Conservation (phyloP, 2,797 vertebrate genomes). For the Eurystomus glaucurus region DNA sequence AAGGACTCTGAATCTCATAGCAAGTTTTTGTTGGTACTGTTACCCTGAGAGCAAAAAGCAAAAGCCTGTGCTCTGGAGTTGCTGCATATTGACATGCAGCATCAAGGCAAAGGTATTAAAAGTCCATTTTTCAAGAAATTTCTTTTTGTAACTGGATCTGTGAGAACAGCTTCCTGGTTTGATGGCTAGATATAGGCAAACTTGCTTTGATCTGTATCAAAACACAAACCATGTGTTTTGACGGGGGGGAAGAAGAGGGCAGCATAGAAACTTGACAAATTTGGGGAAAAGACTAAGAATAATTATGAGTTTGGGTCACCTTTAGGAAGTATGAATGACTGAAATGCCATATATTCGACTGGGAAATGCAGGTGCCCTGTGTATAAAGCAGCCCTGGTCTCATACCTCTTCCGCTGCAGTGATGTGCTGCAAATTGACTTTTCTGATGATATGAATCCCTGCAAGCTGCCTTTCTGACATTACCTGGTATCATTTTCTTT, state of each 20-base stretch:
- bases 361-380: rapidly evolving
- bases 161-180: neutral
- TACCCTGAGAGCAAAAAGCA: neutral
- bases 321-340: neutral
- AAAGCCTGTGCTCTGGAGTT: neutral
- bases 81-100: neutral
- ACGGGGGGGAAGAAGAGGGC: rapidly evolving
- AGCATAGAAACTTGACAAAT: neutral
- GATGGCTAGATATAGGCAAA: neutral
- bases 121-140: neutral
- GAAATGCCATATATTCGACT: neutral
- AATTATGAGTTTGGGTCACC: neutral
- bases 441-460: neutral
- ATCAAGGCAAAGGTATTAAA: neutral
- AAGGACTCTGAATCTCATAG: rapidly evolving
- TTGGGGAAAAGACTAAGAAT: neutral
- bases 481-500: neutral
- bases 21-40: neutral
- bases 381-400: neutral
- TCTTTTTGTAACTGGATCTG: neutral
- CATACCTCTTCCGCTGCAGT: rapidly evolving
- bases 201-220: neutral
- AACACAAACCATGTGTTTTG: rapidly evolving
- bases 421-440: neutral
- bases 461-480: neutral